A percentile compares a stretch with the other conserved stretches of the same genome.
phyloP scores from a whole-genome alignment of 2,888 invertebrate species.

The Agonum fuliginosum region DNA sequence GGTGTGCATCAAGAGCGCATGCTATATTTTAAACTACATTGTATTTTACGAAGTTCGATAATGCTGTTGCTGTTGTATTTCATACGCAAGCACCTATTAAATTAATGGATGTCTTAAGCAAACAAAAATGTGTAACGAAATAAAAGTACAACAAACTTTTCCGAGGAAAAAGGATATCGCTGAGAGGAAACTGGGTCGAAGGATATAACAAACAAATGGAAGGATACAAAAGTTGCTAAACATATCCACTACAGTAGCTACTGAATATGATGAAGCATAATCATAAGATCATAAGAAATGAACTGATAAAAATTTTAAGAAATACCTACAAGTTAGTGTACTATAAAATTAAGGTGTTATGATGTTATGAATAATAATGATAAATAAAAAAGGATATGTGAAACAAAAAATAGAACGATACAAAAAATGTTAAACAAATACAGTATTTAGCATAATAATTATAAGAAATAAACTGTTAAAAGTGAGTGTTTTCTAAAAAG shows the following conservation, averaged over 20 bases:
- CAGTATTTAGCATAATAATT: no score
- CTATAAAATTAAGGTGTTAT: no score
- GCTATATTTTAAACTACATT: constrained; percentile 19
- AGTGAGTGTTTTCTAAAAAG: no score
- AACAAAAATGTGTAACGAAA: constrained; percentile 24
- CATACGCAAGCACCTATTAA: constrained; percentile 32
- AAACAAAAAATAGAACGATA: no score
- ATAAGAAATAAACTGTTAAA: no score
- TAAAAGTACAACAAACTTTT: constrained; percentile 20
- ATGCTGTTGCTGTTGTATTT: constrained; percentile 28
- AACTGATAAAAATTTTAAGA: no score
- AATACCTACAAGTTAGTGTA: no score
- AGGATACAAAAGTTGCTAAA: constrained; percentile 15
- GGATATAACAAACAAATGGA: constrained; percentile 17
- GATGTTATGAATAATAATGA: no score
- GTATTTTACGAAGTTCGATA: constrained; percentile 18
- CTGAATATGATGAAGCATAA: no score
- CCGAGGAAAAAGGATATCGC: background rate
- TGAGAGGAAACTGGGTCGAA: background rate
- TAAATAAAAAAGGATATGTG: no score
- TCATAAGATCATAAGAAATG: no score
- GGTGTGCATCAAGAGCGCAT: constrained; percentile 5
- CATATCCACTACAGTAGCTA: background rate
- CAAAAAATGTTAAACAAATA: no score
- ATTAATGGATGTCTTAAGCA: constrained; percentile 3